These are phyloP conservation scores for Troglohyphantes excavatus DNA, from an alignment of 2,888 invertebrate genomes.

Conservation along the genomic window DNA sequence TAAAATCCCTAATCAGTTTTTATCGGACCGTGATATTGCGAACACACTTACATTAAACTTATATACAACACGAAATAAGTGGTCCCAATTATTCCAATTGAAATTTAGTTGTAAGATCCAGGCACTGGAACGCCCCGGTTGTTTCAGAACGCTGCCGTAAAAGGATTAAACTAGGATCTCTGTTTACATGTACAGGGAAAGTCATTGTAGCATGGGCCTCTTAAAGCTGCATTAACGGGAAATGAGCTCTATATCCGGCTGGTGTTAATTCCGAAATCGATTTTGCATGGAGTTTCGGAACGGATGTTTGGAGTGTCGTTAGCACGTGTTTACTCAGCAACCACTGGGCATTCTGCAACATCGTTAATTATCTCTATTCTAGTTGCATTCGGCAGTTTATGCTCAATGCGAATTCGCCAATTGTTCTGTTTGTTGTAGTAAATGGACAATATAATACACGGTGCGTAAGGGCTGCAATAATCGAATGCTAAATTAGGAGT, in stretches of 20 bases:
- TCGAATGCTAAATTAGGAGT: too few relatives aligned
- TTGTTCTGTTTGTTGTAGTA: not conserved
- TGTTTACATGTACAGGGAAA: conserved; percentile 20
- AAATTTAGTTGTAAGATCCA: not conserved
- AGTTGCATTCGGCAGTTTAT: not conserved
- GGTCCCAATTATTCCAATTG: too few relatives aligned
- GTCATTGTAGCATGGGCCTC: conserved; percentile 17
- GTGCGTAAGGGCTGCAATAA: too few relatives aligned
- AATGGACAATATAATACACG: too few relatives aligned
- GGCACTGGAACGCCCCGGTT: not conserved
- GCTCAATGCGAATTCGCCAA: not conserved
- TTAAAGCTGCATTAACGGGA: conserved; percentile 54
- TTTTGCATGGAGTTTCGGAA: conserved; percentile 10
- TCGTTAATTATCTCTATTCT: conserved; percentile 44
- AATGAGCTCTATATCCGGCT: conserved; percentile 39
- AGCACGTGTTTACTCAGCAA: conserved; percentile 54
- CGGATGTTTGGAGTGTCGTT: conserved; percentile 65
- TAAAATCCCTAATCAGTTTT: too few relatives aligned
- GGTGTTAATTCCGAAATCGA: conserved; percentile 56
- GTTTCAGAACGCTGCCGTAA: not conserved
- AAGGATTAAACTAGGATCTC: conserved; percentile 10
- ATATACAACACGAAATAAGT: too few relatives aligned
- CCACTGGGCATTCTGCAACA: conserved; percentile 10
- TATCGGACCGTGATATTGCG: too few relatives aligned
- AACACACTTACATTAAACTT: too few relatives aligned